These are phyloP conservation scores for Drosophila mulleri DNA, from an alignment of 2,888 invertebrate genomes.

Conservation along the genomic window DNA sequence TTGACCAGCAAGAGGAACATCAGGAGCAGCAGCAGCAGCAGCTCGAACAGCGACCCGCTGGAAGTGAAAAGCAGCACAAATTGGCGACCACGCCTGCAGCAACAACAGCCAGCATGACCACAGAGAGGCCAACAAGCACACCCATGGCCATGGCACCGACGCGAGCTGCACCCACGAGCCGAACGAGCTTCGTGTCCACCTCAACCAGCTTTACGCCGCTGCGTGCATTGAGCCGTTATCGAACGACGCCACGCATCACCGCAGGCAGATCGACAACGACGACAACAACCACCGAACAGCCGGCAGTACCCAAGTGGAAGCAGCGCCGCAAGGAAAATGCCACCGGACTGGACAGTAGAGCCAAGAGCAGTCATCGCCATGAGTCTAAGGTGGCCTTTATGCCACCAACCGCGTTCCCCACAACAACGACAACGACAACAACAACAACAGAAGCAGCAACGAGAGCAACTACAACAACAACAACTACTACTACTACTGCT, in stretches of 20 bases:
- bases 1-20: conserved; percentile 51
- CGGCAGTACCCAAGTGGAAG: conserved; percentile 82
- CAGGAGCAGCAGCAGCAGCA: conserved; percentile 56
- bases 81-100: conserved; percentile 34
- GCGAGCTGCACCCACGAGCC: conserved; percentile 15
- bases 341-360: conserved; percentile 54
- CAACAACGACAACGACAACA: conserved; percentile 1
- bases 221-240: conserved; percentile 69
- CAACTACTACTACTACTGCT: conserved; percentile 11
- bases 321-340: conserved; percentile 72
- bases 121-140: conserved; percentile 27
- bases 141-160: conserved; percentile 16
- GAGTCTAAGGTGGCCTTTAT: conserved; percentile 53
- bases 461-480: background rate
- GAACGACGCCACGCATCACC: conserved; percentile 54
- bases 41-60: conserved; percentile 34
- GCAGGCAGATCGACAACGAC: conserved; percentile 62
- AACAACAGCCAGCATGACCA: conserved; percentile 23
- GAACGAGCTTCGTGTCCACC: conserved; percentile 65
- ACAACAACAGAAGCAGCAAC: conserved; percentile 6
- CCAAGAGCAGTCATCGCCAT: conserved; percentile 61
- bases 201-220: conserved; percentile 70
- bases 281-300: conserved; percentile 73
- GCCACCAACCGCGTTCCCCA: background rate
- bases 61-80: conserved; percentile 47